Conservation (phyloP, 2,113 vertebrate species). For the Lophochroa leadbeateri region DNA sequence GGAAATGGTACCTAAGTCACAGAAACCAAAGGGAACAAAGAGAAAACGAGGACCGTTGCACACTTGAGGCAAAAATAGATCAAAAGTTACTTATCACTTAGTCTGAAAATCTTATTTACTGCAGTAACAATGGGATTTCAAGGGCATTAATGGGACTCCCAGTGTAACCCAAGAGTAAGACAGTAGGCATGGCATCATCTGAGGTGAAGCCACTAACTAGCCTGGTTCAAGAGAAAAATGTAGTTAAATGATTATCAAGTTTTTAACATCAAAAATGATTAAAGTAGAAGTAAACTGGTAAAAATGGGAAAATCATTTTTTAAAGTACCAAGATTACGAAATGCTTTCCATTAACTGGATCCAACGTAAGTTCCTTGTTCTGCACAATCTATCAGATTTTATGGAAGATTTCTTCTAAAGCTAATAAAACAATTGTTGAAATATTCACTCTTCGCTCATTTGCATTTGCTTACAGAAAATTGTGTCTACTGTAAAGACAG, state of each 20-base stretch:
- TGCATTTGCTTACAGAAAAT: constrained; percentile 55
- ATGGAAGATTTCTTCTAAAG: constrained; percentile 4
- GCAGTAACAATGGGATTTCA: not conserved
- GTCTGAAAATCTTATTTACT: not conserved
- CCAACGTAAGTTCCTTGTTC: not conserved
- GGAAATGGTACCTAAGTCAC: not conserved
- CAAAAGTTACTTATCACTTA: not conserved
- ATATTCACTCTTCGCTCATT: constrained; percentile 32
- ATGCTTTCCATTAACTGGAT: not conserved
- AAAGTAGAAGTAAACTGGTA: not conserved
- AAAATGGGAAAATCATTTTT: not conserved
- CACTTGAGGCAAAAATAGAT: not conserved
- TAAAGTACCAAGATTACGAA: not conserved
- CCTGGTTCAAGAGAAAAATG: not conserved
- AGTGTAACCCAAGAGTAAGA: not conserved
- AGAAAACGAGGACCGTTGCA: not conserved
- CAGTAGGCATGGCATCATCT: fast-evolving
- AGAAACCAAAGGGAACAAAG: not conserved
- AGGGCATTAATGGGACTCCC: not conserved
- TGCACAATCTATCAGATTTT: not conserved
- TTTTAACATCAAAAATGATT: not conserved
- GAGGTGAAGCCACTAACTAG: not conserved
- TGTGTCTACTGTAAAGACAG: constrained; percentile 46
- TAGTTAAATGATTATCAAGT: not conserved
- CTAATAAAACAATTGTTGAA: constrained; percentile 4